phyloP scores from a whole-genome alignment of 2,888 invertebrate genomes.

The Tenthredo distinguenda region DNA sequence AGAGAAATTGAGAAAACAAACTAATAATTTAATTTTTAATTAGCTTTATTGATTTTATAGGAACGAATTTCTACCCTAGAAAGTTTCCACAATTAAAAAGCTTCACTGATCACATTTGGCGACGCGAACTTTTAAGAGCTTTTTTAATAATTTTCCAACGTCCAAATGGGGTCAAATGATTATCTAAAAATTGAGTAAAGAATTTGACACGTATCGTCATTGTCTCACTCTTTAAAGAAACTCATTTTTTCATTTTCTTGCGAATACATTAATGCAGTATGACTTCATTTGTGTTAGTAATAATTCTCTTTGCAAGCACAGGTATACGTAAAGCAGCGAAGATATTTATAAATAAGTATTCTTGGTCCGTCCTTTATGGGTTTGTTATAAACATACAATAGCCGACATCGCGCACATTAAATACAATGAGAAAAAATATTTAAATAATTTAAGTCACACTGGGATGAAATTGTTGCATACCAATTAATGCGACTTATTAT shows the following conservation, averaged over 20 bases:
- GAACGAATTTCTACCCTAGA: not conserved
- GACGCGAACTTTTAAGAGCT: too few relatives aligned
- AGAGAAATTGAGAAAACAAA: not conserved
- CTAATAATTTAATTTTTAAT: not conserved
- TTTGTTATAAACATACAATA: slow-evolving; percentile 71
- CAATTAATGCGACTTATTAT: slow-evolving; percentile 51
- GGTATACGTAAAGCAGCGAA: not conserved
- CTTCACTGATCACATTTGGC: too few relatives aligned
- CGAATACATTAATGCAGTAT: not conserved
- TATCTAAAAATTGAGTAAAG: not conserved
- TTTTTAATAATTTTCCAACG: too few relatives aligned
- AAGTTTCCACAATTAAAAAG: not conserved
- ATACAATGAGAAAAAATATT: slow-evolving; percentile 66
- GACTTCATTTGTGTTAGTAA: not conserved
- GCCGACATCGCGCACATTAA: slow-evolving; percentile 60
- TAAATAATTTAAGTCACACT: slow-evolving; percentile 64
- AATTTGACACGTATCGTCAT: not conserved
- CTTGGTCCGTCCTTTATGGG: slow-evolving; percentile 57
- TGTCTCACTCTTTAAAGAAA: not conserved
- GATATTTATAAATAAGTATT: slow-evolving; percentile 53
- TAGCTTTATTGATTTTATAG: not conserved
- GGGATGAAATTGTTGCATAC: slow-evolving; percentile 64
- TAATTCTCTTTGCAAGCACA: not conserved
- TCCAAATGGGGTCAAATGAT: too few relatives aligned
- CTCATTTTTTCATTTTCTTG: not conserved